Base-by-base conservation (phyloP, 2,888 invertebrate genomes). In the Onchidella celtica region DNA sequence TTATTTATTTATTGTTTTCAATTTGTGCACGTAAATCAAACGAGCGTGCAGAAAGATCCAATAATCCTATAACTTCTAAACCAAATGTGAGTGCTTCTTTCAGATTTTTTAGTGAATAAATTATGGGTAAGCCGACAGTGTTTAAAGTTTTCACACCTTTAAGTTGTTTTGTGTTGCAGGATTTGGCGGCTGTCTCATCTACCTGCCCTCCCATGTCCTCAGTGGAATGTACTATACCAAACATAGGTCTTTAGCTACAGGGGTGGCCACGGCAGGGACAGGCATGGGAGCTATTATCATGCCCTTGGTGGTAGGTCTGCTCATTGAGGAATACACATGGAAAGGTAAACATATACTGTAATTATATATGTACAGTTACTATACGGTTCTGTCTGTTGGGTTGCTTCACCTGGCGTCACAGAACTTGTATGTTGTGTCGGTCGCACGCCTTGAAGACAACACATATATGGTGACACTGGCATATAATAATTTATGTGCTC, bases 141-240 rank as follows among this genome's bases (percentile, higher is more conserved):
- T n/a, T n/a, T n/a, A n/a, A n/a, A n/a, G n/a, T n/a, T n/a, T n/a
- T n/a, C n/a, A n/a, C n/a, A n/a, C n/a, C n/a, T n/a, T n/a, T n/a
- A n/a, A n/a, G n/a, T n/a, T n/a, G n/a, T n/a, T n/a, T n/a, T n/a
- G n/a, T n/a, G n/a, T n/a, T n/a, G n/a, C 84, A 90, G 91, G 91
- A 61, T 63, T 91, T 27, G 91, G 91, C 1, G 88, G 87, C 79
- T 88, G 90, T 76, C 65, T 91, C 80, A 85, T 86, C 21, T 91
- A 90, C 73, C 84, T 91, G 4, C 91, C 91, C 14, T 91, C 90
- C 11, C 90, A 90, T 74, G 89, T 90, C 6, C 85, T 91, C 24
- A 88, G 89, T 57, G 91, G 90, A 6, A 77, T 90, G 47, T 90
- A 91, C 85, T 91, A 87, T 69, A 84, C 87, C 72, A 88, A 89